Evolutionary conservation across 2,888 invertebrate species (phyloP), one percentile per base, ranked within the genome.

Genomic region (Hydrotaea cyrtoneurina): DNA sequence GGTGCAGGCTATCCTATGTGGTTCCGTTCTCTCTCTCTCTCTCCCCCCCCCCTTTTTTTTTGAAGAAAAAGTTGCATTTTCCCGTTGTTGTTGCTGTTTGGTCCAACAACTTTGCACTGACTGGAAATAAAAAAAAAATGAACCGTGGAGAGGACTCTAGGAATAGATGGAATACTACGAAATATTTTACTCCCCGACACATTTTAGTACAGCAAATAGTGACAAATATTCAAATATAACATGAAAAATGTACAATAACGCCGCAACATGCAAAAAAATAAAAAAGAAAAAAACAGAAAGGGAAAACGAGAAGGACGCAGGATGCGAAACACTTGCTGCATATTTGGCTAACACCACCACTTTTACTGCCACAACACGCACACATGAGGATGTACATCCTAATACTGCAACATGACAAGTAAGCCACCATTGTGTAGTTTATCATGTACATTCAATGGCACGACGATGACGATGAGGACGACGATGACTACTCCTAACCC

Each of bases 341-440:
- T 85, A 80, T 85, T 82, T 85, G 76, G 66, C 82, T 85, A 82
- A 85, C 82, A 85, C 85, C 76, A 74, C 43, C 78, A n/a, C n/a
- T n/a, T n/a, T n/a, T n/a, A n/a, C n/a, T n/a, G n/a, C 31, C 13
- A 4, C 26, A 62, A 8, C 62, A 62, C n/a, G 7, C 62, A 36
- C 62, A 31, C 23, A 31, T n/a, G 17, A 31, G 15, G 31, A 31
- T 62, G 31, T 62, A 8, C 23, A 26, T 62, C n/a, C 46, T 69
- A 69, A 69, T 21, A 66, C 77, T 79, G 43, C 77, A 82, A 82
- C 75, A 85, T 82, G 84, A 85, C 82, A 85, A 82, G 74, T 82
- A 79, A 82, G 82, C 85, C 85, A 84, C 84, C 57, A 78, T 66
- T 77, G 21, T 79, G 50, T 62, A 80, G 82, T 85, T 85, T 85